Percentiles rank a stretch among this genome's conserved stretches.
These are phyloP conservation scores for Nephotettix cincticeps DNA, from an alignment of 1,140 invertebrate genomes.

Conservation along the genomic window DNA sequence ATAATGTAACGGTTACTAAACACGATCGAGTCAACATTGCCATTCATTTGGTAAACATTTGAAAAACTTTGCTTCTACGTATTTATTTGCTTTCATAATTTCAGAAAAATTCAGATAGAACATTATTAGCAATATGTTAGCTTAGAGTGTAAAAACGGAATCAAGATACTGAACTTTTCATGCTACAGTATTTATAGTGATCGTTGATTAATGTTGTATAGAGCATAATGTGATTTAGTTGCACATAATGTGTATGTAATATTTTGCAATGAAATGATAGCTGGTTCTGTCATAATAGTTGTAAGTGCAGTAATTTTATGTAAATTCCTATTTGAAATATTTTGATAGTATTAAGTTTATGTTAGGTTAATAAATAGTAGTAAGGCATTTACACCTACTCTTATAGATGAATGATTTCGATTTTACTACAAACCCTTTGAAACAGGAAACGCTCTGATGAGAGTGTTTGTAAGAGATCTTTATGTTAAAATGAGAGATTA, in stretches of 20 bases:
- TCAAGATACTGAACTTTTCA: conserved; percentile 3
- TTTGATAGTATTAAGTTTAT: background rate
- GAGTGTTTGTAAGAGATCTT: too few relatives aligned
- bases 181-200: conserved; percentile 6
- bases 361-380: background rate
- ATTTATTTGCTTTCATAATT: too few relatives aligned
- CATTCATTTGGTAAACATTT: too few relatives aligned
- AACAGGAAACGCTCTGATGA: too few relatives aligned
- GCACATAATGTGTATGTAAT: conserved; percentile 8
- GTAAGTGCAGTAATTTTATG: background rate
- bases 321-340: conserved; percentile 5
- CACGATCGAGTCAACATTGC: too few relatives aligned
- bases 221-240: conserved; percentile 9
- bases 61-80: too few relatives aligned
- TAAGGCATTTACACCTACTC: too few relatives aligned
- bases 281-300: conserved; percentile 19
- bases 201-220: background rate
- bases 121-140: conserved; percentile 15
- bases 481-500: too few relatives aligned
- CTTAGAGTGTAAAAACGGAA: conserved; percentile 7
- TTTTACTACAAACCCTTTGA: too few relatives aligned
- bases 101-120: background rate
- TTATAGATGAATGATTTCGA: too few relatives aligned
- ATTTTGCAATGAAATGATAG: conserved; percentile 16
- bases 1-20: too few relatives aligned